Evolutionary conservation across 2,888 invertebrate genomes (phyloP).

Genomic region (Eutolmus rufibarbis): DNA sequence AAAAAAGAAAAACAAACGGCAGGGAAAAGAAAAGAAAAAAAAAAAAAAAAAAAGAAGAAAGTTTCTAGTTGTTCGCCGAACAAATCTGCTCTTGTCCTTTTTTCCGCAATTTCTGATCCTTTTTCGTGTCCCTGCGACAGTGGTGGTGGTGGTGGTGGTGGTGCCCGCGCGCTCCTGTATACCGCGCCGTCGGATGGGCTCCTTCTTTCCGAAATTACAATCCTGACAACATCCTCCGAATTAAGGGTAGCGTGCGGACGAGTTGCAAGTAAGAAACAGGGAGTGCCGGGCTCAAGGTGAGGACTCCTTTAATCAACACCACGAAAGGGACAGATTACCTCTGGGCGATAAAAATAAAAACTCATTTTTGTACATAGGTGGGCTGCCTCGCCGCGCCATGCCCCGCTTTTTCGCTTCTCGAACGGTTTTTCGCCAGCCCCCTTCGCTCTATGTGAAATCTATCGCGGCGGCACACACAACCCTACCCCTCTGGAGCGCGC

Average conservation of each 20-base stretch:
- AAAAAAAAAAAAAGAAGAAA: not conserved
- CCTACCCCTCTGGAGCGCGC: not conserved
- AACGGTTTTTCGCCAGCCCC: not conserved
- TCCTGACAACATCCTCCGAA: constrained; percentile 51
- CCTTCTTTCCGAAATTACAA: constrained; percentile 51
- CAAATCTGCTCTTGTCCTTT: constrained; percentile 41
- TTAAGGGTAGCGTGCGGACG: constrained; percentile 48
- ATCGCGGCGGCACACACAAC: not conserved
- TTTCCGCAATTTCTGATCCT: constrained; percentile 41
- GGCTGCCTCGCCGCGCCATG: not conserved
- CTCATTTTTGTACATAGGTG: constrained; percentile 29
- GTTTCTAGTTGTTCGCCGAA: constrained; percentile 33
- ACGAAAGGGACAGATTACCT: constrained; percentile 33
- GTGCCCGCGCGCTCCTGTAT: not conserved
- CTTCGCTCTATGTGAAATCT: not conserved
- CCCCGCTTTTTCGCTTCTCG: not conserved
- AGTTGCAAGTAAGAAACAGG: not conserved
- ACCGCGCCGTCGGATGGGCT: not conserved
- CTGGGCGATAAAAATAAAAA: not conserved
- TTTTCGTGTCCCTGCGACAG: constrained; percentile 21
- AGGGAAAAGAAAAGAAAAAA: not conserved
- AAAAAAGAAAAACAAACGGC: not conserved
- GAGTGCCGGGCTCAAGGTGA: constrained; percentile 22
- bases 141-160: not conserved
- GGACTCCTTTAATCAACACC: constrained; percentile 29